phyloP scores from a whole-genome alignment of 1,140 invertebrate genomes.

The Nephotettix cincticeps region DNA sequence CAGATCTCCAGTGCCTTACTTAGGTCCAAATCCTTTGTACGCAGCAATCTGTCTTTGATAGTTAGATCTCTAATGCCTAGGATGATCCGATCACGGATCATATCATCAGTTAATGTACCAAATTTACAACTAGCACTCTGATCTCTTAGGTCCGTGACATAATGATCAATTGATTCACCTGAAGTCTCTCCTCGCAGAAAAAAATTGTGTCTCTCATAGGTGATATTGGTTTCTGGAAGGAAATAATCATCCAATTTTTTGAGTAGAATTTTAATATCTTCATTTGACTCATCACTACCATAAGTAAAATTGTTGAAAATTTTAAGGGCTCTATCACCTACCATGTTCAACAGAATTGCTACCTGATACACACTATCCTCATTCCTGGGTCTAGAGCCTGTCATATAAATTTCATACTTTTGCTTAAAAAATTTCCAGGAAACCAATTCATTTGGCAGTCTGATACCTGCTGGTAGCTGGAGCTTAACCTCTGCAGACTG shows the following conservation, averaged over 20 bases:
- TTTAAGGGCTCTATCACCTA: neutral
- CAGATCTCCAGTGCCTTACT: neutral
- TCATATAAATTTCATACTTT: too few relatives aligned
- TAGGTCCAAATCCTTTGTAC: neutral
- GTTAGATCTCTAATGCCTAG: neutral
- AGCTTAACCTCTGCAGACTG: too few relatives aligned
- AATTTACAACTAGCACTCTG: neutral
- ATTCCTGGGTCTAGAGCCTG: too few relatives aligned
- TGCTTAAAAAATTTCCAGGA: too few relatives aligned
- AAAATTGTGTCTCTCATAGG: neutral
- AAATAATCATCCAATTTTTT: neutral
- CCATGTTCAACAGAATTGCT: neutral
- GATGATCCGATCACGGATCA: neutral
- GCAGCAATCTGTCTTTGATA: neutral
- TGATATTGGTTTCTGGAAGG: neutral
- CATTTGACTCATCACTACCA: neutral
- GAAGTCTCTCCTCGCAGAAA: neutral
- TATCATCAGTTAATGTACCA: neutral
- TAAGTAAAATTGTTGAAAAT: constrained; percentile 2
- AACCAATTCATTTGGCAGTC: too few relatives aligned
- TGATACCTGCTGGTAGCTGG: too few relatives aligned
- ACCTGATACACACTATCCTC: neutral
- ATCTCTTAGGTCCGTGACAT: neutral
- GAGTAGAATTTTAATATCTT: neutral
- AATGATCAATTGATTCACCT: neutral